These are phyloP conservation scores for Emydura subglobosa DNA, from an alignment of 2,113 vertebrate species.

Conservation along the genomic window DNA sequence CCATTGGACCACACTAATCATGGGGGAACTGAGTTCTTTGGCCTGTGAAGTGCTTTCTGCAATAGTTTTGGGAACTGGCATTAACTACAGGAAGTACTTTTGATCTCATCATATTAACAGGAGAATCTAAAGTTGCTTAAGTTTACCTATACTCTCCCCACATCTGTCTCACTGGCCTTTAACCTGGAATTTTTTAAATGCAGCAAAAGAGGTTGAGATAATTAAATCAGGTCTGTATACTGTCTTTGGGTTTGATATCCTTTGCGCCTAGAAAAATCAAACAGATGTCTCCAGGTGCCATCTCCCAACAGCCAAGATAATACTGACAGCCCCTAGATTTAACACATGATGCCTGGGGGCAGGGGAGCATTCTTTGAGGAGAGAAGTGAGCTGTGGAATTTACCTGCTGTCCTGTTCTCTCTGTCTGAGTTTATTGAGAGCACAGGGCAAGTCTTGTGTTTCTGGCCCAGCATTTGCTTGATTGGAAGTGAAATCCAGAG, in stretches of 20 bases:
- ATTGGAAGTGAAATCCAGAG: not conserved
- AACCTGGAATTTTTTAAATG: not conserved
- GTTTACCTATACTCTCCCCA: not conserved
- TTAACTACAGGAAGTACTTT: not conserved
- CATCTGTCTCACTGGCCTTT: not conserved
- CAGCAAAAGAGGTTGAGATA: not conserved
- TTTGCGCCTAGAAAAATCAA: not conserved
- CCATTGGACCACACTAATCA: not conserved
- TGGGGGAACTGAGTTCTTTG: not conserved
- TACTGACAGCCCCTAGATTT: not conserved
- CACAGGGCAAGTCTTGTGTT: not conserved
- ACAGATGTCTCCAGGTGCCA: not conserved
- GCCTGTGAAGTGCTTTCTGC: not conserved
- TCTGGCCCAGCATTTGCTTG: not conserved
- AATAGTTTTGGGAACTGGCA: not conserved
- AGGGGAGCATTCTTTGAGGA: not conserved
- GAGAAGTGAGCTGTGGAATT: not conserved
- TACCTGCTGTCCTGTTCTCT: not conserved
- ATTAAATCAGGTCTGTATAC: not conserved
- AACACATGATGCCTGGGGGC: not conserved
- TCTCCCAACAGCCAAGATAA: not conserved
- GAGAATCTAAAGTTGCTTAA: not conserved
- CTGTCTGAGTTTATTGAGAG: not conserved
- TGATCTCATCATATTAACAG: accelerated
- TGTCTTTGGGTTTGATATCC: not conserved